Percentiles rank a stretch among this genome's conserved stretches.
phyloP scores from a whole-genome alignment of 2,888 invertebrate species.

The Podabrus alpinus region DNA sequence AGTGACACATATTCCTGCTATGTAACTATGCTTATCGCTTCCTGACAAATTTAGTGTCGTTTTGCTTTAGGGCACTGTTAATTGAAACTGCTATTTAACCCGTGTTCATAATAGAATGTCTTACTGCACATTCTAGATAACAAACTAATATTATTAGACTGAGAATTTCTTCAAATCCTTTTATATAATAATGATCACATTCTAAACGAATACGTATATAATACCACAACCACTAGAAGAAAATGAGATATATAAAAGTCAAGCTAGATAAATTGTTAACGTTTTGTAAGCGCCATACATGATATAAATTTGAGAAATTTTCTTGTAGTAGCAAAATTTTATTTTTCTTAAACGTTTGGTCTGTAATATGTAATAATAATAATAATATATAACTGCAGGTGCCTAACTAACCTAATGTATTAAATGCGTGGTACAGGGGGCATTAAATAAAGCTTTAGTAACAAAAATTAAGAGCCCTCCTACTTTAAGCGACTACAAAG shows the following conservation, averaged over 20 bases:
- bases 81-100: constrained; percentile 45
- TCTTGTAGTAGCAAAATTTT: constrained; percentile 22
- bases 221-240: constrained; percentile 45
- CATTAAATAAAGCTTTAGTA: constrained; percentile 29
- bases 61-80: constrained; percentile 37
- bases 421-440: constrained; percentile 22
- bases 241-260: constrained; percentile 52
- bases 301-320: constrained; percentile 29
- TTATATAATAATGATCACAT: constrained; percentile 34
- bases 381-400: constrained; percentile 32
- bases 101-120: constrained; percentile 38
- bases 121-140: constrained; percentile 42
- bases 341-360: constrained; percentile 28
- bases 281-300: constrained; percentile 49
- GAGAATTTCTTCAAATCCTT: constrained; percentile 29
- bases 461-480: constrained; percentile 33
- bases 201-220: constrained; percentile 37
- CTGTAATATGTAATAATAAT: constrained; percentile 28
- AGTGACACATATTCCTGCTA: constrained; percentile 5
- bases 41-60: constrained; percentile 37
- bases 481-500: constrained; percentile 12
- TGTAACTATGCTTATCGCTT: constrained; percentile 32
- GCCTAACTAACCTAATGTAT: constrained; percentile 29
- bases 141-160: constrained; percentile 32
- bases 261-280: constrained; percentile 52